Conservation (phyloP, 2,888 invertebrate species). For the Schrankia costaestrigalis region DNA sequence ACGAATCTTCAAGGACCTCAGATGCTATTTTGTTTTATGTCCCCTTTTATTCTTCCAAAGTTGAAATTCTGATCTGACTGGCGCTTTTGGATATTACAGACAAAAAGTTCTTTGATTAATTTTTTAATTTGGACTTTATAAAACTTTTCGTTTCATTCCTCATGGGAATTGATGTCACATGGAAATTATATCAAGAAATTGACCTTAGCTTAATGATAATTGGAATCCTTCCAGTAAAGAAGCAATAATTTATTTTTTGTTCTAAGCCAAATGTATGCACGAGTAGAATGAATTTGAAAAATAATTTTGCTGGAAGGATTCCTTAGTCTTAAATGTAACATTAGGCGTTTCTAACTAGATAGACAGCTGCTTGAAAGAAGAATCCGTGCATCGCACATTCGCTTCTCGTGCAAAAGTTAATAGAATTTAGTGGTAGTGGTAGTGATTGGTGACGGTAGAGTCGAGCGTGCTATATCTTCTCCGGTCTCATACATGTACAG, state of each 20-base stretch:
- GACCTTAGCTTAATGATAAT: conserved; percentile 68
- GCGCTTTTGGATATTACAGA: conserved; percentile 76
- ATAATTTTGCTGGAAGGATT: conserved; percentile 57
- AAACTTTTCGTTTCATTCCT: conserved; percentile 79
- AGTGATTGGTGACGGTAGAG: conserved; percentile 70
- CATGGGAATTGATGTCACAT: conserved; percentile 72
- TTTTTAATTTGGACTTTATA: conserved; percentile 52
- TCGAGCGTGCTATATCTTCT: conserved; percentile 77
- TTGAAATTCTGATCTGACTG: conserved; percentile 50
- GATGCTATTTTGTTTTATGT: conserved; percentile 6
- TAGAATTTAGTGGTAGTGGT: conserved; percentile 68
- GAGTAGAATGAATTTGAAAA: not conserved
- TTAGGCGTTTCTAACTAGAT: conserved; percentile 78
- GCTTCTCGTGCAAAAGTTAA: conserved; percentile 78
- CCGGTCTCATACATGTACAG: conserved; percentile 28
- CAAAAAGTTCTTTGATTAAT: conserved; percentile 34
- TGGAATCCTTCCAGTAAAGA: conserved; percentile 68
- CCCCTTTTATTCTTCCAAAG: conserved; percentile 40
- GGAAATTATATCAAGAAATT: conserved; percentile 57
- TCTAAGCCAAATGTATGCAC: conserved; percentile 15
- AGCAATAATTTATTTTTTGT: conserved; percentile 3
- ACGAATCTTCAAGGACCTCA: not conserved
- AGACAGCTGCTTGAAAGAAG: conserved; percentile 79
- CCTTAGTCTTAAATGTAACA: conserved; percentile 70
- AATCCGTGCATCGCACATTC: conserved; percentile 80